Evolutionary conservation across 1,140 invertebrate species (phyloP).

Genomic region (Leptinotarsa lineolata): DNA sequence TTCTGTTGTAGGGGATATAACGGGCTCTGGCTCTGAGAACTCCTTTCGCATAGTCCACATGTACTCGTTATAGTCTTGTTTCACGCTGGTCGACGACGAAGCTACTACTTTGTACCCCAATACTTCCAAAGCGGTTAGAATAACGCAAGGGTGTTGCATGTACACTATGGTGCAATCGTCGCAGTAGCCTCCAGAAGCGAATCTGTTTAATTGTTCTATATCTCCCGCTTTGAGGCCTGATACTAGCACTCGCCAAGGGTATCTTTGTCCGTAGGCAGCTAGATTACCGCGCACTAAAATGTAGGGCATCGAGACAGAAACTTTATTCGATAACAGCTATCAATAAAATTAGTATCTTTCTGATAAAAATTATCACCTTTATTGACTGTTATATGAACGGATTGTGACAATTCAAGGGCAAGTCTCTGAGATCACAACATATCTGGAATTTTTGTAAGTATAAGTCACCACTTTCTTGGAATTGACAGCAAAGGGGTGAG

Average conservation of each 20-base stretch:
- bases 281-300: slow-evolving; percentile 85
- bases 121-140: slow-evolving; percentile 82
- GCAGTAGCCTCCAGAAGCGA: slow-evolving; percentile 78
- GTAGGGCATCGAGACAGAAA: slow-evolving; percentile 71
- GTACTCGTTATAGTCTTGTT: slow-evolving; percentile 85
- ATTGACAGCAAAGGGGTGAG: too few species aligned
- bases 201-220: slow-evolving; percentile 77
- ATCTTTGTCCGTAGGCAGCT: slow-evolving; percentile 80
- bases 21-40: slow-evolving; percentile 77
- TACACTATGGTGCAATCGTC: slow-evolving; percentile 80
- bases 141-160: slow-evolving; percentile 82
- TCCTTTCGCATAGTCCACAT: slow-evolving; percentile 92
- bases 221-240: slow-evolving; percentile 82
- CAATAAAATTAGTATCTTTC: neutral
- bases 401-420: neutral
- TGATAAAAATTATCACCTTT: slow-evolving; percentile 1
- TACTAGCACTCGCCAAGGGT: slow-evolving; percentile 82
- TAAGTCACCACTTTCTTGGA: too few species aligned
- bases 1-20: slow-evolving; percentile 23
- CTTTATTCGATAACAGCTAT: neutral
- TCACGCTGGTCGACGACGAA: slow-evolving; percentile 80
- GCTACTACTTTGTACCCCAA: slow-evolving; percentile 82
- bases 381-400: neutral
- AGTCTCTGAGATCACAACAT: too few species aligned
- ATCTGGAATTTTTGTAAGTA: too few species aligned